Evolutionary conservation across 2,113 vertebrate genomes (phyloP).

Genomic region (Aythya baeri): DNA sequence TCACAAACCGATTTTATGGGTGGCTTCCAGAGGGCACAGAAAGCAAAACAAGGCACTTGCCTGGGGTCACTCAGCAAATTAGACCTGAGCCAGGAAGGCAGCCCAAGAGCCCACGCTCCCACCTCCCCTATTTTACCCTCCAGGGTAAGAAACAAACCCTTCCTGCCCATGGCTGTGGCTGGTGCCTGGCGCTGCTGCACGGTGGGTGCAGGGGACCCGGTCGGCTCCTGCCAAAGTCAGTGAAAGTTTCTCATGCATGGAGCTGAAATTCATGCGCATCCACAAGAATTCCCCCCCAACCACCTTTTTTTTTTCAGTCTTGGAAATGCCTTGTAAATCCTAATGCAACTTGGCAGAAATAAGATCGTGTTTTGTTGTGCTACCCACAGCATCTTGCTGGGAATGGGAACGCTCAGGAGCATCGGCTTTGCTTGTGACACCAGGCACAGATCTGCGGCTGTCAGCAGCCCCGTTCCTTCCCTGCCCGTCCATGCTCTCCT

Average conservation of each 20-base stretch:
- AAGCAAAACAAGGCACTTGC: neutral
- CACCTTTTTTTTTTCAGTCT: neutral
- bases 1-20: neutral
- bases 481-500: neutral
- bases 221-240: neutral
- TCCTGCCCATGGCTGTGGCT: neutral
- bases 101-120: neutral
- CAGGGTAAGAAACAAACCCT: too few relatives aligned
- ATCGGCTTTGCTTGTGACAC: neutral
- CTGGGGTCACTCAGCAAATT: neutral
- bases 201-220: accelerated
- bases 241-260: accelerated
- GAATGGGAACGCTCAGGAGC: neutral
- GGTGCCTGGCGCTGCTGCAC: neutral
- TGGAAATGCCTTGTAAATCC: neutral
- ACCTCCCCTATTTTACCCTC: neutral
- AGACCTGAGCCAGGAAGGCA: accelerated
- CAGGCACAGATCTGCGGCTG: neutral
- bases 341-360: neutral
- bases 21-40: neutral
- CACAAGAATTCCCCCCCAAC: neutral
- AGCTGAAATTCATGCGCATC: neutral
- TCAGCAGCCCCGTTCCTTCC: neutral
- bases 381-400: neutral
- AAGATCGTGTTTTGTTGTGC: neutral